Evolutionary conservation across 2,797 vertebrate genomes (phyloP), one percentile per base, ranked within the genome.

Genomic region (Myotis pilosus): DNA sequence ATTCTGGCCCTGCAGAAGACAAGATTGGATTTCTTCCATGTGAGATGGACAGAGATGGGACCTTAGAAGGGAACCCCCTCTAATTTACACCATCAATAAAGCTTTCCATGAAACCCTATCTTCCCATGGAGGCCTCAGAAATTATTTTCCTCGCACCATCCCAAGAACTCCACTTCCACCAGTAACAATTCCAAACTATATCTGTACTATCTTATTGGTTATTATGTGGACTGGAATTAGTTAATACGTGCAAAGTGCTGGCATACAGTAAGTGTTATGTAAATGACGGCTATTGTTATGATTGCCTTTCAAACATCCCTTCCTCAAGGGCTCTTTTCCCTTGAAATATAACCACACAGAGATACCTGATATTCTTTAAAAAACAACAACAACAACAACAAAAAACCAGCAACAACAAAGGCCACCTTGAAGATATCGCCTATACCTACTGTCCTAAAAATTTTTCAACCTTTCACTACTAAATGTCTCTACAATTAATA

Each of bases 401-500:
- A 38, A 41, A 74, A 74, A 7, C 41, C 38, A 69, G 30, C 13
- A 76, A 82, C 57, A 88, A 41, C 5, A 84, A 94, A 89, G 33
- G 53, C 16, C 25, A 79, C 36, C 23, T 76, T 60, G n/a, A 94
- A 28, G 3, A 78, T 89, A 41, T 69, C 15, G 38, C 38, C 62
- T 57, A 83, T 38, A 51, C 3, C 25, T 75, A 66, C 25, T 68
- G 33, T 89, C 74, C 49, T 68, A 75, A 49, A 74, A 60, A 41
- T 36, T 75, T 78, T 85, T 74, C 36, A 64, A 28, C 25, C 55
- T 64, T 38, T 82, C 53, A 71, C 49, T 60, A n/a, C 17, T 66
- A 92, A 79, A 74, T 66, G 28, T 51, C 55, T 92, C 86, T 86
- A 72, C 7, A 85, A 85, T 89, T 69, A 92, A 85, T 49, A 80